phyloP scores from a whole-genome alignment of 2,888 invertebrate genomes.

The Diarsia dahlii region DNA sequence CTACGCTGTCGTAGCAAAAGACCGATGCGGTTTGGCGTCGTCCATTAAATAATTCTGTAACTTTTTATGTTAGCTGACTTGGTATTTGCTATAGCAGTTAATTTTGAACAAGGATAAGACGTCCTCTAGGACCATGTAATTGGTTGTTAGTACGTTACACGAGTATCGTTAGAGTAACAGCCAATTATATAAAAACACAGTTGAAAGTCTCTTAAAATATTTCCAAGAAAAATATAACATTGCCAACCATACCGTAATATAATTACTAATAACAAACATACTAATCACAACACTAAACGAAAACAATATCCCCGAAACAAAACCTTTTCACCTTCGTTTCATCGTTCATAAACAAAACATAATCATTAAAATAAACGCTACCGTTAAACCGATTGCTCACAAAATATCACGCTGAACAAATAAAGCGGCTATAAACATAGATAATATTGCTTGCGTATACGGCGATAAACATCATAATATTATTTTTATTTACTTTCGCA shows the following conservation, averaged over 20 bases:
- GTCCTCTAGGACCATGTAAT: background rate
- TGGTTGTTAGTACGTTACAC: background rate
- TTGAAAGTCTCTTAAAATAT: background rate
- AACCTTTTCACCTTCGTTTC: constrained; percentile 39
- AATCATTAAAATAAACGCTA: constrained; percentile 60
- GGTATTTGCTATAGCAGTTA: background rate
- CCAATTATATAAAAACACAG: background rate
- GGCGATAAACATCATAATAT: constrained; percentile 67
- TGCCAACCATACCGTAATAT: background rate
- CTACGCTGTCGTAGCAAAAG: constrained; percentile 26
- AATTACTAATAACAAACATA: background rate
- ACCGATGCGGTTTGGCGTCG: background rate
- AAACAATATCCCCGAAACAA: constrained; percentile 27
- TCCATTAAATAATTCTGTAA: background rate
- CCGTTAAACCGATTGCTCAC: constrained; percentile 58
- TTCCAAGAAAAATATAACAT: background rate
- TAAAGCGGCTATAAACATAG: constrained; percentile 62
- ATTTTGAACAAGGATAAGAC: background rate
- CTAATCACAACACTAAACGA: constrained; percentile 18
- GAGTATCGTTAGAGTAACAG: background rate
- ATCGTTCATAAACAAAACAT: constrained; percentile 60
- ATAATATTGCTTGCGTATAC: constrained; percentile 62
- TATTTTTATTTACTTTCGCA: constrained; percentile 71
- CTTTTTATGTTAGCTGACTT: background rate
- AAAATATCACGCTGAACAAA: constrained; percentile 60